Evolutionary conservation across 2,797 vertebrate genomes (phyloP).

Genomic region (Myioborus miniatus): DNA sequence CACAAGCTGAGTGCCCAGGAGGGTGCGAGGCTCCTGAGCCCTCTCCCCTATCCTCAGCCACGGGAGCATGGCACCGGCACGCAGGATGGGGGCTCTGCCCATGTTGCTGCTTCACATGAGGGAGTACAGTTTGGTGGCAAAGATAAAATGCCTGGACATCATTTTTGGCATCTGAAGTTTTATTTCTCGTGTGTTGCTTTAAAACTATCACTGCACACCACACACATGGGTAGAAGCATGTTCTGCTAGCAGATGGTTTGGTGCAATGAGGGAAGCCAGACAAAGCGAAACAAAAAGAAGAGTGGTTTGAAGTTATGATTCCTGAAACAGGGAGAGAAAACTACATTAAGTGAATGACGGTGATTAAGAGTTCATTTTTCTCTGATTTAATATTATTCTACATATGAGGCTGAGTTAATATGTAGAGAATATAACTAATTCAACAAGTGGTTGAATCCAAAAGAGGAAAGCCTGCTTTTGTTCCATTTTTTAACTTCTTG

Average conservation of each 20-base stretch:
- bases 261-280: neutral
- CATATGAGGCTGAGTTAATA: neutral
- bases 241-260: neutral
- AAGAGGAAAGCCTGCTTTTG: neutral
- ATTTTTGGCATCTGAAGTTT: rapidly evolving
- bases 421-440: neutral
- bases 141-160: neutral
- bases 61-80: rapidly evolving
- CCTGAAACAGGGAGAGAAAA: neutral
- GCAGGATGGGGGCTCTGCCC: rapidly evolving
- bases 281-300: neutral
- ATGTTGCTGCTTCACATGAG: rapidly evolving
- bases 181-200: neutral
- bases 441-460: neutral
- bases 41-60: neutral
- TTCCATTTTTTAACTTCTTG: neutral
- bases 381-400: neutral
- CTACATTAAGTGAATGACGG: neutral
- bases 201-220: rapidly evolving
- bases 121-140: rapidly evolving
- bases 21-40: rapidly evolving
- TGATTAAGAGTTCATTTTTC: neutral
- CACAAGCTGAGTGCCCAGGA: rapidly evolving
- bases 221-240: rapidly evolving
- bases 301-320: neutral